phyloP scores from a whole-genome alignment of 2,888 invertebrate species.

The Lydus trimaculatus region DNA sequence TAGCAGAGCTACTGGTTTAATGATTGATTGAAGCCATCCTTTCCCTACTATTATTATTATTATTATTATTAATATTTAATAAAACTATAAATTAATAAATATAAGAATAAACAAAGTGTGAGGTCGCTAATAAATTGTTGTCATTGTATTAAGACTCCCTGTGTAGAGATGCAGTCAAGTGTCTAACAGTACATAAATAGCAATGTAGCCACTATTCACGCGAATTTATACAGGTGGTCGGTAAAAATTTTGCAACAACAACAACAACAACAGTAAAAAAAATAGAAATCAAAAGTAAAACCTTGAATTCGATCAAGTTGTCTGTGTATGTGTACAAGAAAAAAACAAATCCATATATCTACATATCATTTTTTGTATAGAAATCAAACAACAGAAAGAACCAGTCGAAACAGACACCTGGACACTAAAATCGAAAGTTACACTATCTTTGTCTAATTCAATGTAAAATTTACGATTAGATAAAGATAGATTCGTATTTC shows the following conservation, averaged over 20 bases:
- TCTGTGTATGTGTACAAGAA: background rate
- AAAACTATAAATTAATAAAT: conserved; percentile 17
- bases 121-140: conserved; percentile 54
- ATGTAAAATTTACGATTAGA: background rate
- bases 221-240: conserved; percentile 4
- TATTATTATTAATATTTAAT: background rate
- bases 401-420: background rate
- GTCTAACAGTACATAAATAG: conserved; percentile 55
- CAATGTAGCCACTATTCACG: conserved; percentile 14
- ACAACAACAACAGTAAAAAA: background rate
- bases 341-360: background rate
- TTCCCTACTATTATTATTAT: background rate
- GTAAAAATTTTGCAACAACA: background rate
- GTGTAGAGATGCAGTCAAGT: conserved; percentile 49
- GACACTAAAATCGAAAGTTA: background rate
- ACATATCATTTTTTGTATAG: background rate
- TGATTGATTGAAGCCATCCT: background rate
- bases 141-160: conserved; percentile 51
- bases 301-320: conserved; percentile 8
- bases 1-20: conserved; percentile 18
- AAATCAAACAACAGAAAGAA: background rate
- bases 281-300: background rate
- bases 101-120: conserved; percentile 46
- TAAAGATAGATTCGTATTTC: background rate
- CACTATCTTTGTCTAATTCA: background rate